A percentile compares a stretch with the other conserved stretches of the same genome.
Evolutionary conservation across 1,140 invertebrate genomes (phyloP).

Genomic region (Drosophila subpulchrella): DNA sequence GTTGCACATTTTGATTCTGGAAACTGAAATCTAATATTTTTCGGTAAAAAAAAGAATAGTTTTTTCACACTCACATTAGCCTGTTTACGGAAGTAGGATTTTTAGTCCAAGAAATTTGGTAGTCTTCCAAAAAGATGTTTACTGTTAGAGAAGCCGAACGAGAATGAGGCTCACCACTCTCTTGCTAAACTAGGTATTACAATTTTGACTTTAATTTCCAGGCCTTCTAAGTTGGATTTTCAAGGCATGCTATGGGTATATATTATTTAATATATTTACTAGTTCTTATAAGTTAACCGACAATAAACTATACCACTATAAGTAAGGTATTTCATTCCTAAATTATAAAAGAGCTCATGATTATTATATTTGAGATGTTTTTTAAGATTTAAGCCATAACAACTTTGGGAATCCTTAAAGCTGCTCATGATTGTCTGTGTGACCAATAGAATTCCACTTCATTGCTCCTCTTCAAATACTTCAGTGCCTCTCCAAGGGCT

Average conservation of each 20-base stretch:
- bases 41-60: not conserved
- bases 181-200: not conserved
- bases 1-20: conserved; percentile 55
- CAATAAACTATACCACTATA: no score
- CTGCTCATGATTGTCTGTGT: not conserved
- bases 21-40: not conserved
- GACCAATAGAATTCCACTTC: conserved; percentile 62
- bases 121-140: conserved; percentile 45
- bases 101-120: conserved; percentile 38
- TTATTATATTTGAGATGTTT: no score
- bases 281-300: no score
- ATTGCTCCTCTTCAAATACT: conserved; percentile 56
- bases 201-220: not conserved
- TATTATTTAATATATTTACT: no score
- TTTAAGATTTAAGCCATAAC: no score
- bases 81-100: conserved; percentile 69
- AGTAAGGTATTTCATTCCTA: no score
- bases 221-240: conserved; percentile 5
- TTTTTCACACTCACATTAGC: conserved; percentile 47
- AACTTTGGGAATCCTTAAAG: no score
- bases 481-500: conserved; percentile 23
- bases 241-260: not conserved
- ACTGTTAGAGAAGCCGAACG: conserved; percentile 18
- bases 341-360: no score
- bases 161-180: conserved; percentile 31